Evolutionary conservation across 2,888 invertebrate species (phyloP).

Genomic region (Icerya purchasi): DNA sequence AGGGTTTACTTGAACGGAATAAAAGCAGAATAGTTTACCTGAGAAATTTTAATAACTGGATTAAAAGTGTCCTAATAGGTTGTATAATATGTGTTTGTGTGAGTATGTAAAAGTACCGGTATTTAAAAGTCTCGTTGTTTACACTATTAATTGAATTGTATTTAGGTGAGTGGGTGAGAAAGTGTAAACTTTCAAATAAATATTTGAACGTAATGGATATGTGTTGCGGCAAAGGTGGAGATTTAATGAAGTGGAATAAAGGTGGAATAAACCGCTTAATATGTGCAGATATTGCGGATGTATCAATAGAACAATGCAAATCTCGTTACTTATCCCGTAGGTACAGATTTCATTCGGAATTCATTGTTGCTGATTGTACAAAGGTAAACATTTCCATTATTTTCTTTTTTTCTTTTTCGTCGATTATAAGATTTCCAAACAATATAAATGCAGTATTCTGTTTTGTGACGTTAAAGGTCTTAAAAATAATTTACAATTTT

Average conservation of each 20-base stretch:
- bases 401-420: no score
- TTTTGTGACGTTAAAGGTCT: no score
- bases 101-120: not conserved
- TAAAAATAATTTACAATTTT: no score
- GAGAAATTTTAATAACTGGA: slow-evolving; percentile 98
- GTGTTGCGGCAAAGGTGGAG: slow-evolving; percentile 97
- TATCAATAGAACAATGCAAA: slow-evolving; percentile 78
- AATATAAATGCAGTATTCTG: no score
- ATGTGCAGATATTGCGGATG: slow-evolving; percentile 81
- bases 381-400: no score
- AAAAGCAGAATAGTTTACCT: slow-evolving; percentile 80
- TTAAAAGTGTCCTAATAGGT: slow-evolving; percentile 87
- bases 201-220: slow-evolving; percentile 64
- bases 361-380: slow-evolving; percentile 81
- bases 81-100: no score
- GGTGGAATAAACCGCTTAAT: slow-evolving; percentile 58
- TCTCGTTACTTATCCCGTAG: slow-evolving; percentile 40
- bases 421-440: no score
- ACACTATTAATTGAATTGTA: slow-evolving; percentile 1
- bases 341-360: slow-evolving; percentile 52
- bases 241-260: slow-evolving; percentile 77
- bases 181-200: slow-evolving; percentile 43
- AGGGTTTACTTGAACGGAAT: slow-evolving; percentile 53
- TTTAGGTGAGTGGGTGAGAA: slow-evolving; percentile 38
- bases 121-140: not conserved